phyloP scores from a whole-genome alignment of 2,888 invertebrate species.

The Megamerina dolium region DNA sequence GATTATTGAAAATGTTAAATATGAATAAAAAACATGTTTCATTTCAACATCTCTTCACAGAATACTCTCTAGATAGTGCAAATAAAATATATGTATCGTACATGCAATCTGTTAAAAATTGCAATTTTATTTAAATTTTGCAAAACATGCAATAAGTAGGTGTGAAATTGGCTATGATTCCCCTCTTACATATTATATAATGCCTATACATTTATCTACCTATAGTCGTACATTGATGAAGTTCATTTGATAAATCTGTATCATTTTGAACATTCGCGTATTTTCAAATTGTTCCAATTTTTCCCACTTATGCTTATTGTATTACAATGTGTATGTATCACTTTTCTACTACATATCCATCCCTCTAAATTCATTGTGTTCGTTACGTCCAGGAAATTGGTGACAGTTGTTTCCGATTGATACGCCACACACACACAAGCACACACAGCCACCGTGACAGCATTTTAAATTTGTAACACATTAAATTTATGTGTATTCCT shows the following conservation, averaged over 20 bases:
- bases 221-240: conserved; percentile 6
- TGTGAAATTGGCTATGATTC: conserved; percentile 44
- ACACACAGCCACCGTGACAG: conserved; percentile 45
- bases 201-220: conserved; percentile 18
- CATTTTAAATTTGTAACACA: conserved; percentile 45
- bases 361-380: no score
- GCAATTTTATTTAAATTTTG: conserved; percentile 43
- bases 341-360: no score
- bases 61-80: no score
- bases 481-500: conserved; percentile 26
- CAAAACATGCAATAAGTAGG: conserved; percentile 36
- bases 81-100: no score
- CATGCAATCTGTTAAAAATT: conserved; percentile 37
- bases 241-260: conserved; percentile 38
- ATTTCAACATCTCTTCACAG: no score
- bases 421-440: no score
- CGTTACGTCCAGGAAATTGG: conserved; percentile 25
- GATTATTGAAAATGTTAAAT: no score
- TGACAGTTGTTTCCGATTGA: conserved; percentile 47
- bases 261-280: conserved; percentile 41
- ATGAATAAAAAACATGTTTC: no score
- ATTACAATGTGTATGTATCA: no score
- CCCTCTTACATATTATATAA: not conserved
- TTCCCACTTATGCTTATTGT: not conserved
- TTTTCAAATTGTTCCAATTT: conserved; percentile 17